A percentile compares a stretch with the other conserved stretches of the same genome.
These are phyloP conservation scores for Calephelis virginiensis DNA, from an alignment of 1,140 invertebrate genomes.

Conservation along the genomic window DNA sequence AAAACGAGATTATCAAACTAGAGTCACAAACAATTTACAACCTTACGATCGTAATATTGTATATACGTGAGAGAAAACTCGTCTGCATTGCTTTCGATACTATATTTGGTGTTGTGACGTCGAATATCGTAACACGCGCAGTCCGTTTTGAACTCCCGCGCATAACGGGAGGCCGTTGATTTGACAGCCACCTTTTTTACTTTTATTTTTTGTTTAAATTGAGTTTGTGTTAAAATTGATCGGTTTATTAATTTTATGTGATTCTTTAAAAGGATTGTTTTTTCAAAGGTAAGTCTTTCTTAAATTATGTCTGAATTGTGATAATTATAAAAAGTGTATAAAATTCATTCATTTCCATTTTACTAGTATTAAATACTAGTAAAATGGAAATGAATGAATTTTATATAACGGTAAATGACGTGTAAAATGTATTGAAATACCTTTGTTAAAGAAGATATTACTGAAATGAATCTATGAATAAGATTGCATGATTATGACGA, in stretches of 20 bases:
- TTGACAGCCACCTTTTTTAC: background rate
- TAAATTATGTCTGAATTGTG: background rate
- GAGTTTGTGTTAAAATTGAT: slow-evolving; percentile 12
- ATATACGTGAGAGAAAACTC: slow-evolving; percentile 34
- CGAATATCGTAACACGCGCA: slow-evolving; percentile 48
- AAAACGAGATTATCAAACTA: slow-evolving; percentile 34
- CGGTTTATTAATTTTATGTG: slow-evolving; percentile 7
- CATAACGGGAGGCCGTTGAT: slow-evolving; percentile 39
- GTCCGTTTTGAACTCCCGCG: slow-evolving; percentile 50
- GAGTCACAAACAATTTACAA: slow-evolving; percentile 26
- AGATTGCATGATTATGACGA: too few species aligned
- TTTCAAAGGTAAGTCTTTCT: slow-evolving; percentile 4
- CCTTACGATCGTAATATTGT: slow-evolving; percentile 26
- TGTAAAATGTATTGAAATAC: too few species aligned
- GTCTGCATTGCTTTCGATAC: slow-evolving; percentile 32
- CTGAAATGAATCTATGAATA: too few species aligned
- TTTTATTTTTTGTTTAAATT: slow-evolving; percentile 21
- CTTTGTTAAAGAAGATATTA: too few species aligned
- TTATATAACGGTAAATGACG: too few species aligned
- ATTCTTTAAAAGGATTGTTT: slow-evolving; percentile 13
- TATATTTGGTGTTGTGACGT: slow-evolving; percentile 70
- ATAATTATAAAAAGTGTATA: too few species aligned
- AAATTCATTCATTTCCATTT: too few species aligned
- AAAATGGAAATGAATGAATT: too few species aligned
- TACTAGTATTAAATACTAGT: too few species aligned